A percentile compares a stretch with the other conserved stretches of the same genome.
Evolutionary conservation across 1,140 invertebrate genomes (phyloP).

Genomic region (Trichonephila inaurata): DNA sequence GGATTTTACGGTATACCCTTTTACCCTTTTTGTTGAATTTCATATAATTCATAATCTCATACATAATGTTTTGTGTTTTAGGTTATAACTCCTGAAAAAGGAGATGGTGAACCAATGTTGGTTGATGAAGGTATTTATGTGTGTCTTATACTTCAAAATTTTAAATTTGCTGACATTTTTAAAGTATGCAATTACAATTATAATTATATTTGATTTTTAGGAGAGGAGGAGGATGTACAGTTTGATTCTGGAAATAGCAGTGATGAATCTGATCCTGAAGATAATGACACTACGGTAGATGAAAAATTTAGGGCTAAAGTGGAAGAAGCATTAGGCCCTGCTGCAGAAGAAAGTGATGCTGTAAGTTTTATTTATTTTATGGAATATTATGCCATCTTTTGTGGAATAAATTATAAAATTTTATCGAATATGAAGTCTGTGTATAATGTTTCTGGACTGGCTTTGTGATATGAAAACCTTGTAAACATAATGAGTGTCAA

Average conservation of each 20-base stretch:
- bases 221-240: slow-evolving; percentile 45
- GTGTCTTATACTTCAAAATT: not conserved
- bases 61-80: not conserved
- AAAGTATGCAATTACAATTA: not conserved
- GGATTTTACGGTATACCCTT: too few species aligned
- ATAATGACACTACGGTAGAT: slow-evolving; percentile 30
- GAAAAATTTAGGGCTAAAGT: slow-evolving; percentile 54
- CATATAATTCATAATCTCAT: not conserved
- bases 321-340: slow-evolving; percentile 59
- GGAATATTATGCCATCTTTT: too few species aligned
- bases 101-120: slow-evolving; percentile 31
- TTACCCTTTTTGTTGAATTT: too few species aligned
- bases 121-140: slow-evolving; percentile 53
- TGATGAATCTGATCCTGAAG: slow-evolving; percentile 28
- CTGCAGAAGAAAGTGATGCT: slow-evolving; percentile 67
- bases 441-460: too few species aligned
- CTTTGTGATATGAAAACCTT: too few species aligned
- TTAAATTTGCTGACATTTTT: not conserved
- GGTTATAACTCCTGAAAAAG: slow-evolving; percentile 61
- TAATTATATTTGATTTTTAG: slow-evolving; percentile 36
- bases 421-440: too few species aligned
- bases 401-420: too few species aligned
- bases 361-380: slow-evolving; percentile 28
- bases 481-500: too few species aligned
- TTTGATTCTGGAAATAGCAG: slow-evolving; percentile 67